These are phyloP conservation scores for Gadopsis marmoratus DNA, from an alignment of 2,797 vertebrate species.

Conservation along the genomic window DNA sequence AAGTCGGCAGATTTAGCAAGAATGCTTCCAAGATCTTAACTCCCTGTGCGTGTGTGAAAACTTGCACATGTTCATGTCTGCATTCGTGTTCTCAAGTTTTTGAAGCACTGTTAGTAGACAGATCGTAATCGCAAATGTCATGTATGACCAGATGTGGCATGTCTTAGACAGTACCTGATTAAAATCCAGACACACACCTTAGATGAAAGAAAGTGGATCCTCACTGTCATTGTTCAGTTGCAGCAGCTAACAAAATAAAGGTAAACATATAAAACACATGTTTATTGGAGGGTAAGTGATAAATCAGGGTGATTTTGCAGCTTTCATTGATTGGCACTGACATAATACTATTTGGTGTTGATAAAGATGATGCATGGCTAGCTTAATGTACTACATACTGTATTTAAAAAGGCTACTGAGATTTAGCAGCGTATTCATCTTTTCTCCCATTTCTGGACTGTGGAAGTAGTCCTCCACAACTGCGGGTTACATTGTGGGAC, in stretches of 20 bases:
- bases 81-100: constrained; percentile 43
- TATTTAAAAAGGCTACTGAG: constrained; percentile 12
- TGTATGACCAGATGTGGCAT: constrained; percentile 64
- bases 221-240: constrained; percentile 13
- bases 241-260: not conserved
- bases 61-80: constrained; percentile 35
- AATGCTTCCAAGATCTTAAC: constrained; percentile 78
- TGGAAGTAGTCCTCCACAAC: constrained; percentile 58
- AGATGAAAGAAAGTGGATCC: not conserved
- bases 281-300: constrained; percentile 2
- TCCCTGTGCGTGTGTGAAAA: constrained; percentile 52
- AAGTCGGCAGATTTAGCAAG: constrained; percentile 71
- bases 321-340: not conserved
- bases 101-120: constrained; percentile 67
- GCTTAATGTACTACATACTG: constrained; percentile 6
- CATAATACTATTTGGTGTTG: constrained; percentile 5
- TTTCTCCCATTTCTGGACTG: constrained; percentile 47
- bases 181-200: constrained; percentile 25
- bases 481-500: constrained; percentile 65
- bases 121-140: constrained; percentile 69
- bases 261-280: constrained; percentile 17
- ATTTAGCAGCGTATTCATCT: constrained; percentile 27
- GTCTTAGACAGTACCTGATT: constrained; percentile 54
- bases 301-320: constrained; percentile 12
- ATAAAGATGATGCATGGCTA: constrained; percentile 1